Conservation (phyloP, 1,140 invertebrate species). For the Grapholita molesta region DNA sequence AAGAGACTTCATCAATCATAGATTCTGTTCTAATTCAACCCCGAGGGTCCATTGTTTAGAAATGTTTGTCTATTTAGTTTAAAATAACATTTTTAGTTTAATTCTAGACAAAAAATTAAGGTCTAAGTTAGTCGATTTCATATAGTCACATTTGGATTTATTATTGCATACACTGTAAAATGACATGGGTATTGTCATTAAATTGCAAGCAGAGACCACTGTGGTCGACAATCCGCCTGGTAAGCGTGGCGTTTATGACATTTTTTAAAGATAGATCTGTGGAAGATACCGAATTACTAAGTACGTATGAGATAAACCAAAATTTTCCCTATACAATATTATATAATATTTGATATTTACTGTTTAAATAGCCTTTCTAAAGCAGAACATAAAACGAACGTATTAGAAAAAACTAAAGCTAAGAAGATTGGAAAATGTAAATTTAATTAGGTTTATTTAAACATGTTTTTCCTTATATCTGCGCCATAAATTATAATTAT, state of each 20-base stretch:
- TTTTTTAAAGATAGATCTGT: no score
- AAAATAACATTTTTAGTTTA: background rate
- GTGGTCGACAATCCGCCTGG: no score
- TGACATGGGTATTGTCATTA: no score
- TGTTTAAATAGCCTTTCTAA: no score
- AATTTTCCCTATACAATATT: no score
- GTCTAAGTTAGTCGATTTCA: background rate
- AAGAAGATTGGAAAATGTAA: background rate
- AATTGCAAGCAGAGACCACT: no score
- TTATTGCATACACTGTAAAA: no score
- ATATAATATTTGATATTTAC: no score
- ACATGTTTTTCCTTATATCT: background rate
- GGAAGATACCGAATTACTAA: no score
- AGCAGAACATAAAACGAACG: background rate
- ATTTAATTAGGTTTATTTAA: background rate
- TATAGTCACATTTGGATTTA: background rate
- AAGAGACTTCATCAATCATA: slow-evolving; percentile 70
- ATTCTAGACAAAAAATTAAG: background rate
- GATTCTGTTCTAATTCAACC: slow-evolving; percentile 39
- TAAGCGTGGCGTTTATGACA: no score
- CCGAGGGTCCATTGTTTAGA: slow-evolving; percentile 59
- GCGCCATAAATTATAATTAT: background rate
- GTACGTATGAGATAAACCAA: no score
- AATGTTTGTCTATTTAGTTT: slow-evolving; percentile 35
- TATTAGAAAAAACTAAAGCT: background rate